phyloP scores from a whole-genome alignment of 2,888 invertebrate genomes.

The Ametastegia equiseti region DNA sequence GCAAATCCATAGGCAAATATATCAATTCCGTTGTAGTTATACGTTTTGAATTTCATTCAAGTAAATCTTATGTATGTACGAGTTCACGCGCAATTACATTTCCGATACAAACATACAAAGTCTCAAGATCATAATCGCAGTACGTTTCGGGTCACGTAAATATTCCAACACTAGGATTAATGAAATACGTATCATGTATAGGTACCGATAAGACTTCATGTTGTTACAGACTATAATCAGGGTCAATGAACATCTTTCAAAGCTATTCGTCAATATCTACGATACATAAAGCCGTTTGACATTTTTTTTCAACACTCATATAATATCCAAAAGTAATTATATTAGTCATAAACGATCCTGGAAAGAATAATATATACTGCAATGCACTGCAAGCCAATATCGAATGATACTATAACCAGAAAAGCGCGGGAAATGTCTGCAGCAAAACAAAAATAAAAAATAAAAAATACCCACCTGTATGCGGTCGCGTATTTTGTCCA shows the following conservation, averaged over 20 bases:
- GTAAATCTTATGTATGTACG: not conserved
- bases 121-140: no score
- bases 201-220: not conserved
- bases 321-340: no score
- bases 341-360: no score
- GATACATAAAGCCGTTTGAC: no score
- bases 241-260: not conserved
- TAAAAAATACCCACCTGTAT: conserved; percentile 61
- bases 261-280: no score
- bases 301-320: no score
- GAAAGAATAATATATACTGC: no score
- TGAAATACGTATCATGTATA: not conserved
- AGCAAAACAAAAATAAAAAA: no score
- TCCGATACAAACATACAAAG: not conserved
- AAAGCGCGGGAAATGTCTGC: not conserved
- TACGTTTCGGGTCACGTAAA: not conserved
- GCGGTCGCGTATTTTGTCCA: conserved; percentile 56
- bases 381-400: not conserved
- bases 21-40: not conserved
- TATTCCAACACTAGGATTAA: not conserved
- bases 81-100: not conserved
- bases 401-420: not conserved
- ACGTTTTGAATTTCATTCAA: not conserved
- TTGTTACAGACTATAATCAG: not conserved
- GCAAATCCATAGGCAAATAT: not conserved